Evolutionary conservation across 2,888 invertebrate genomes (phyloP), one percentile per base, ranked within the genome.

Genomic region (Leptinotarsa juncta): DNA sequence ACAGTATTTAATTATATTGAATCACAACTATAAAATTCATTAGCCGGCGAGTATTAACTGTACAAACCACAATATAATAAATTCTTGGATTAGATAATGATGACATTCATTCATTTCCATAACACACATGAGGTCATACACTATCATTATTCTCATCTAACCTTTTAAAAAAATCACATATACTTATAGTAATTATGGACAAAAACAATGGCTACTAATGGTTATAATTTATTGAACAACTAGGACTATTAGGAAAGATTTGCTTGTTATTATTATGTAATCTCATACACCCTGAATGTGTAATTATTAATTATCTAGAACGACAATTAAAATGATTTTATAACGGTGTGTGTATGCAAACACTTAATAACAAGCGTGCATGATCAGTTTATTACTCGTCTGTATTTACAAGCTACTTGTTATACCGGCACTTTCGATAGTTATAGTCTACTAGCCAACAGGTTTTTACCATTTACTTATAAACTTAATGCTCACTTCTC

Each of bases 271-370:
- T 66, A 55, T 75, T 72, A 75, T 72, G 75, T 66, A 75, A 75
- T 75, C 18, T n/a, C 65, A 70, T 66, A 74, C 62, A 26, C 65
- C 57, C 49, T 74, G 74, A 74, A 74, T 74, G 69, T 65, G 53
- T 71, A 71, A 74, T 68, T 71, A 71, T 60, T 71, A 68, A 74
- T 74, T 74, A 74, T 68, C 49, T 71, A 68, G 71, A 74, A 71
- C 74, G 67, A 71, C 67, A 71, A 74, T 74, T 74, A 74, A 70
- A 66, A 73, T 60, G 32, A n/a, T 62, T 62, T 62, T 62, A 32
- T 62, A 62, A 62, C 62, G 32, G 62, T 32, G 32, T 16, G 32
- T n/a, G 18, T 32, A 62, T 71, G 65, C 74, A 60, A 74, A 74
- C 74, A 74, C 67, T 72, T 71, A 53, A 23, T 65, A 23, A 51